These are phyloP conservation scores for Parapsyche elsis DNA, from an alignment of 1,140 invertebrate species.

Conservation along the genomic window DNA sequence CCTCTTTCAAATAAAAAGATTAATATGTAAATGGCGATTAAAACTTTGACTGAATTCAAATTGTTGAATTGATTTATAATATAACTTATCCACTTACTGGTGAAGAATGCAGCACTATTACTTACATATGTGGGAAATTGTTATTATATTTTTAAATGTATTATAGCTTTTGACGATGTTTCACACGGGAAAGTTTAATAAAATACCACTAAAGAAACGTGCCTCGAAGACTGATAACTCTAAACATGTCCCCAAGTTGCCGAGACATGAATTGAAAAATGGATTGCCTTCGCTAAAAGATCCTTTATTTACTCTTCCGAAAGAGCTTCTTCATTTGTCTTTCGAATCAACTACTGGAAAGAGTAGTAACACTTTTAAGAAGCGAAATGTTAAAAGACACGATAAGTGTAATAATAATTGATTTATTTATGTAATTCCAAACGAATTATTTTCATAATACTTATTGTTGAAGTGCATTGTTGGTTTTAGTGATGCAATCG, in stretches of 20 bases:
- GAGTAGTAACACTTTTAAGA: slow-evolving; percentile 2
- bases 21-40: no score
- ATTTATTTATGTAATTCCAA: not conserved
- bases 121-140: no score
- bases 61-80: no score
- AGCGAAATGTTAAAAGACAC: slow-evolving; percentile 24
- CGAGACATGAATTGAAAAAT: slow-evolving; percentile 65
- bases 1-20: no score
- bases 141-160: no score
- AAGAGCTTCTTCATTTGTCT: slow-evolving; percentile 62
- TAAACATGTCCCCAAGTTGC: slow-evolving; percentile 63
- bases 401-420: slow-evolving; percentile 40
- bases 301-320: slow-evolving; percentile 67
- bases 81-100: no score
- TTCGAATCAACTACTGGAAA: slow-evolving; percentile 38
- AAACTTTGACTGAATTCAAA: no score
- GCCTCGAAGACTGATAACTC: slow-evolving; percentile 58
- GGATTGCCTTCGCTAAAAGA: slow-evolving; percentile 67
- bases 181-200: slow-evolving; percentile 54
- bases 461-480: slow-evolving; percentile 3
- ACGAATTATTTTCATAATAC: not conserved
- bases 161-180: slow-evolving; percentile 32
- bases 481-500: slow-evolving; percentile 66
- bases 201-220: slow-evolving; percentile 58
- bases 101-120: no score